Percentiles rank a stretch among this genome's conserved stretches.
Evolutionary conservation across 1,140 invertebrate genomes (phyloP).

Genomic region (Paracyclopina nana): DNA sequence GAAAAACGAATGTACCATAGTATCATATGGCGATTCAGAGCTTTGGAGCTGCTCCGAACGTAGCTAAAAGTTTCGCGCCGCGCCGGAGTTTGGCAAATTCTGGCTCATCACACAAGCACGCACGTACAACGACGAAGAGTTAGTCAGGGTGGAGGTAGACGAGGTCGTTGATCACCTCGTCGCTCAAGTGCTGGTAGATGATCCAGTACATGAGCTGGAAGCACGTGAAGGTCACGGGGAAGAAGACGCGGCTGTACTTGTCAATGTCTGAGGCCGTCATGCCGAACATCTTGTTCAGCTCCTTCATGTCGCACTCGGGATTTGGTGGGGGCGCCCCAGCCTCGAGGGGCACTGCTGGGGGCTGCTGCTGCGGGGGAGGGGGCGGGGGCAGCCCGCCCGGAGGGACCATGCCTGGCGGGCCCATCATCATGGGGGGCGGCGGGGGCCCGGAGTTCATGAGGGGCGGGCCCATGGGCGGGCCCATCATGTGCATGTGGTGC

Average conservation of each 20-base stretch:
- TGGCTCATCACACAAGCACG: too few species aligned
- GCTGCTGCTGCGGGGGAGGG: neutral
- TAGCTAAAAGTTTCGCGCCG: too few species aligned
- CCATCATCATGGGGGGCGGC: too few species aligned
- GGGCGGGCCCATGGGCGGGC: too few species aligned
- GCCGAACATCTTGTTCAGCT: slow-evolving; percentile 66
- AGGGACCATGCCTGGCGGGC: too few species aligned
- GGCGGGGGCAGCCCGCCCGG: too few species aligned
- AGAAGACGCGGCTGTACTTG: slow-evolving; percentile 86
- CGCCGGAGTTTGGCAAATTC: too few species aligned
- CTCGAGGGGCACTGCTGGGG: neutral
- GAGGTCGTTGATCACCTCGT: slow-evolving; percentile 76
- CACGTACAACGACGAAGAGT: too few species aligned
- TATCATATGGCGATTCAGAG: too few species aligned
- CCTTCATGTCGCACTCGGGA: slow-evolving; percentile 26
- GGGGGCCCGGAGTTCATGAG: neutral
- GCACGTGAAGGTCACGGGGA: slow-evolving; percentile 87
- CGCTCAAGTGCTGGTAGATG: slow-evolving; percentile 84
- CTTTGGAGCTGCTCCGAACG: too few species aligned
- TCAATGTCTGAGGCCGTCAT: slow-evolving; percentile 87
- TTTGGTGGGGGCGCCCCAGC: slow-evolving; percentile 4
- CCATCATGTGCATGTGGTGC: too few species aligned
- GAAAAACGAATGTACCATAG: too few species aligned
- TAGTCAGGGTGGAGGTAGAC: slow-evolving; percentile 30
- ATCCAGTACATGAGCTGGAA: slow-evolving; percentile 98